Base-by-base conservation (phyloP, 2,113 vertebrate genomes). In the Mola mola region DNA sequence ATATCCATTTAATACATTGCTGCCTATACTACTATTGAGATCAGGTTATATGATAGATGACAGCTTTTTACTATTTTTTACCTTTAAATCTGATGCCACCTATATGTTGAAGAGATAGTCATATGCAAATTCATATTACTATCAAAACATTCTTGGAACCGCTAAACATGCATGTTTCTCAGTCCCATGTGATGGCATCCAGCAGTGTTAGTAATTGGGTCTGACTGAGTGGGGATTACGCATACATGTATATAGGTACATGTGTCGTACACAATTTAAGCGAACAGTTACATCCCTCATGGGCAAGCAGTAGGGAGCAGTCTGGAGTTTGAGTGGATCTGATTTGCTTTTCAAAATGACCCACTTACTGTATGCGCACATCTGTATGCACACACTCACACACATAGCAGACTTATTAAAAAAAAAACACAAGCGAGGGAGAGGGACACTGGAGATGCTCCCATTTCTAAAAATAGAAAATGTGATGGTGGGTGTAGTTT, bases 381-480 rank as follows among this genome's bases (percentile, higher is more conserved):
- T 16, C 9, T 15, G 12, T 11, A 34, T 19, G 8, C 1, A 42
- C 51, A 22, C 43, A 51, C 48, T 28, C 43, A 62, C 36, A 47
- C 10, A 33, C n/a, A 49, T 6, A 34, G 33, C 36, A 52, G 61
- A 62, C 57, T 40, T 74, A 72, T 79, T 72, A 1, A 22, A 26
- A 56, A 77, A 66, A 63, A 63, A 69, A 72, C 57, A 70, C 61
- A 79, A 67, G 64, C 55, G 46, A 66, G 63, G 36, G 11, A 67
- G 51, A 65, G 51, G 72, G 70, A 66, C 60, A 44, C 67, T 75
- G 48, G 60, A 71, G 68, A 76, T 67, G 81, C 53, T 84, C 76
- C 52, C 22, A 31, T 72, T 83, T 84, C 86, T 83, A 82, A 84
- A 70, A 79, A 82, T 87, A 88, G 80, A 69, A 62, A 12, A 47